phyloP scores from a whole-genome alignment of 1,140 invertebrate genomes.

The Drosophila gunungcola region DNA sequence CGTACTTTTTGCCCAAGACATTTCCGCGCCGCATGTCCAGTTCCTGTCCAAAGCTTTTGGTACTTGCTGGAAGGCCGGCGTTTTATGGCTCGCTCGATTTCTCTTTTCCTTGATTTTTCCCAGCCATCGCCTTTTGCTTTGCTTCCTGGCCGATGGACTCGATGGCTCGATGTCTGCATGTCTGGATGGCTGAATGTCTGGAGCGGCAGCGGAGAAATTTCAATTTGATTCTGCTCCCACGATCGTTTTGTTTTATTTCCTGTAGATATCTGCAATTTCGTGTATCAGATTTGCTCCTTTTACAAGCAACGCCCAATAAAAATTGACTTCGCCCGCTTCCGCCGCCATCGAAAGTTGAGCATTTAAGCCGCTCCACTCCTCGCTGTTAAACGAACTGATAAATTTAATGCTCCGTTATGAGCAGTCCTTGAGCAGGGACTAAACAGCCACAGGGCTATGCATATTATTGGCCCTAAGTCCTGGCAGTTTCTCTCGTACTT shows the following conservation, averaged over 20 bases:
- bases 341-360: conserved; percentile 35
- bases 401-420: conserved; percentile 53
- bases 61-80: conserved; percentile 22
- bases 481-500: background rate
- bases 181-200: conserved; percentile 14
- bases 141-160: conserved; percentile 20
- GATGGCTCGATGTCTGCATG: background rate
- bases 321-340: conserved; percentile 51
- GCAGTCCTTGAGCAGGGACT: conserved; percentile 6
- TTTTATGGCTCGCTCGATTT: conserved; percentile 65
- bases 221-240: conserved; percentile 53
- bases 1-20: conserved; percentile 73
- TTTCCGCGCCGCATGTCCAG: conserved; percentile 80
- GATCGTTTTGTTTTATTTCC: conserved; percentile 65
- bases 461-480: conserved; percentile 16
- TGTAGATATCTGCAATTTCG: conserved; percentile 55
- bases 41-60: conserved; percentile 54
- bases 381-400: conserved; percentile 53
- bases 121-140: conserved; percentile 26
- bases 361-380: conserved; percentile 40
- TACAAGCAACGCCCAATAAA: conserved; percentile 51
- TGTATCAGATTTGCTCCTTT: conserved; percentile 57
- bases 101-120: conserved; percentile 43
- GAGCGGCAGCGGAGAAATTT: conserved; percentile 36
- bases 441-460: conserved; percentile 12